Conservation (phyloP, 2,888 invertebrate genomes). For the Perizoma flavofasciatum region DNA sequence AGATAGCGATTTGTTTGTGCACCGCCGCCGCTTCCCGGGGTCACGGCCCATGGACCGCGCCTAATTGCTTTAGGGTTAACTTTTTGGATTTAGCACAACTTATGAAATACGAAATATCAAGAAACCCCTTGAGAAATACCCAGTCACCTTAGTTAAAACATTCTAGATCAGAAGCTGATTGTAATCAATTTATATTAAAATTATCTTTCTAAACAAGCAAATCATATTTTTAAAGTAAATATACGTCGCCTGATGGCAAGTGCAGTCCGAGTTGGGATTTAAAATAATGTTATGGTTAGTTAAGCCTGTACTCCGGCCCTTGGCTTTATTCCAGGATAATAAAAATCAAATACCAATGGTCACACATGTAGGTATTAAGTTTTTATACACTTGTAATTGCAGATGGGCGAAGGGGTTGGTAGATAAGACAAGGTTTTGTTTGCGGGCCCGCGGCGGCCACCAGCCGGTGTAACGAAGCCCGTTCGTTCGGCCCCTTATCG, state of each 20-base stretch:
- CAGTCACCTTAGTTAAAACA: neutral
- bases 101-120: neutral
- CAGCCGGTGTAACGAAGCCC: conserved; percentile 42
- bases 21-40: conserved; percentile 53
- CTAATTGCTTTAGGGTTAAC: conserved; percentile 26
- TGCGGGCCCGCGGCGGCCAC: conserved; percentile 66
- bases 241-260: too few species aligned
- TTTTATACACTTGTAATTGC: conserved; percentile 18
- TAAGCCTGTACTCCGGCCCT: too few species aligned
- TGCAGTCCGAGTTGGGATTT: too few species aligned
- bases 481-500: conserved; percentile 13
- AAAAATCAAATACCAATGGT: conserved; percentile 12
- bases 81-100: conserved; percentile 8
- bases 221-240: too few species aligned
- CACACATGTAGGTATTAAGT: conserved; percentile 18
- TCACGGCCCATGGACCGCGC: conserved; percentile 54
- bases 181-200: too few species aligned
- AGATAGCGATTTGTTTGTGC: conserved; percentile 73
- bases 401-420: conserved; percentile 3
- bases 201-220: too few species aligned
- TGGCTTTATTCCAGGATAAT: neutral
- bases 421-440: conserved; percentile 71
- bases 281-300: too few species aligned
- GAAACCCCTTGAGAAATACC: neutral
- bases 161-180: too few species aligned